These are phyloP conservation scores for Calameuta filiformis DNA, from an alignment of 2,888 invertebrate genomes.

Conservation along the genomic window DNA sequence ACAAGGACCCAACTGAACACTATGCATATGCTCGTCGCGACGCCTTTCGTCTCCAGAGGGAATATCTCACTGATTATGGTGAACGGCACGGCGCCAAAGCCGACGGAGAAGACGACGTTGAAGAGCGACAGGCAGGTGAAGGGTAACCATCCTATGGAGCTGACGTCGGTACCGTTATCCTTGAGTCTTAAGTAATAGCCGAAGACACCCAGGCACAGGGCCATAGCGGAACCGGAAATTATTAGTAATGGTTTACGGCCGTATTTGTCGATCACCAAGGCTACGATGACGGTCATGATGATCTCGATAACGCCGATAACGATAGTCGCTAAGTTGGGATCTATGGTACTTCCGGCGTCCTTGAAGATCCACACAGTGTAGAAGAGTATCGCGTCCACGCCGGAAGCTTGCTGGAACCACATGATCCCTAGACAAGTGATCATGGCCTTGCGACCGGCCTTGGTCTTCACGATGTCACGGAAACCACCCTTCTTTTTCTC, in stretches of 20 bases:
- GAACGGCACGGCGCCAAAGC: slow-evolving; percentile 68
- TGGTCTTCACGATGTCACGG: slow-evolving; percentile 49
- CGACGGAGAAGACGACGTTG: slow-evolving; percentile 65
- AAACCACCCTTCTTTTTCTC: slow-evolving; percentile 51
- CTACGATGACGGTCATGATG: slow-evolving; percentile 57
- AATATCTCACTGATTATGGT: slow-evolving; percentile 67
- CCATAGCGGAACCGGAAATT: slow-evolving; percentile 65
- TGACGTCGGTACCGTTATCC: slow-evolving; percentile 40
- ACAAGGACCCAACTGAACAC: slow-evolving; percentile 64
- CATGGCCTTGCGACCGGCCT: slow-evolving; percentile 63
- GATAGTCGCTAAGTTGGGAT: slow-evolving; percentile 65
- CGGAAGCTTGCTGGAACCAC: slow-evolving; percentile 68
- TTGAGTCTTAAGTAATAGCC: slow-evolving; percentile 60
- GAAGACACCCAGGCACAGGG: slow-evolving; percentile 55
- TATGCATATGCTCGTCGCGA: slow-evolving; percentile 62
- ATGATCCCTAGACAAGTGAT: slow-evolving; percentile 67
- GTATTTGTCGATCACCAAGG: slow-evolving; percentile 67
- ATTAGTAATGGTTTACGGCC: slow-evolving; percentile 70
- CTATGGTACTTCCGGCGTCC: slow-evolving; percentile 60
- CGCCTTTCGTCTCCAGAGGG: slow-evolving; percentile 64
- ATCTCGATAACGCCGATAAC: slow-evolving; percentile 69
- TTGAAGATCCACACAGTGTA: slow-evolving; percentile 64
- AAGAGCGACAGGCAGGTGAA: slow-evolving; percentile 62
- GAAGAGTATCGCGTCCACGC: slow-evolving; percentile 66
- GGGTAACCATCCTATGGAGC: slow-evolving; percentile 63